Percentiles rank a stretch among this genome's conserved stretches.
Conservation (phyloP, 2,888 invertebrate species). For the Nemotelus pantherinus region DNA sequence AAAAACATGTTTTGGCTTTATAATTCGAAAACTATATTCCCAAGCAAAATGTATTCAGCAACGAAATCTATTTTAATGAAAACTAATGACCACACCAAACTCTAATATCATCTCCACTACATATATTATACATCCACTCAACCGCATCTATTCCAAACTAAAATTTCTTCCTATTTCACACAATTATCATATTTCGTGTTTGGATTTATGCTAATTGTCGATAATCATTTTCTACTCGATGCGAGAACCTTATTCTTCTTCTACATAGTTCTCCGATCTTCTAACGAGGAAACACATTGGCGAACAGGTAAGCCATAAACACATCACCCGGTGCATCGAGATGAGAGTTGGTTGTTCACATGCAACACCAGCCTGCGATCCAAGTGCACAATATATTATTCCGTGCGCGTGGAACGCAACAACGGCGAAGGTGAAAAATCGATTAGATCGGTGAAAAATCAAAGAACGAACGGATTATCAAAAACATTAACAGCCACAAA, state of each 20-base stretch:
- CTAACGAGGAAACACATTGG: too few relatives aligned
- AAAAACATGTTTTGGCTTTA: too few relatives aligned
- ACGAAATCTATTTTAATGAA: too few relatives aligned
- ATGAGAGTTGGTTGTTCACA: too few relatives aligned
- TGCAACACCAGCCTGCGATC: neutral
- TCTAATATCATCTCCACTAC: neutral
- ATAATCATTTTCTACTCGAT: slow-evolving; percentile 26
- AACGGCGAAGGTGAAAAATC: slow-evolving; percentile 32
- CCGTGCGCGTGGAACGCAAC: neutral
- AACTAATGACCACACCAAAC: too few relatives aligned
- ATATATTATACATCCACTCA: neutral
- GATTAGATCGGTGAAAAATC: slow-evolving; percentile 34
- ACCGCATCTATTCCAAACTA: neutral
- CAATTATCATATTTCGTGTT: slow-evolving; percentile 35
- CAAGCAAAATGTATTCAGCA: too few relatives aligned
- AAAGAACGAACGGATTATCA: slow-evolving; percentile 26
- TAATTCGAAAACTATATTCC: too few relatives aligned
- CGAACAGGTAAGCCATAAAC: too few relatives aligned
- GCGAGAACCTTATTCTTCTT: neutral
- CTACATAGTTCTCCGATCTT: too few relatives aligned
- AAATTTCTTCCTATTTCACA: neutral
- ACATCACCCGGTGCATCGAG: too few relatives aligned
- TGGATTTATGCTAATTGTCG: slow-evolving; percentile 30
- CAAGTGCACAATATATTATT: slow-evolving; percentile 7
- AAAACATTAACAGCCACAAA: neutral